Base-by-base conservation (phyloP, 2,113 vertebrate genomes). In the Passer domesticus region DNA sequence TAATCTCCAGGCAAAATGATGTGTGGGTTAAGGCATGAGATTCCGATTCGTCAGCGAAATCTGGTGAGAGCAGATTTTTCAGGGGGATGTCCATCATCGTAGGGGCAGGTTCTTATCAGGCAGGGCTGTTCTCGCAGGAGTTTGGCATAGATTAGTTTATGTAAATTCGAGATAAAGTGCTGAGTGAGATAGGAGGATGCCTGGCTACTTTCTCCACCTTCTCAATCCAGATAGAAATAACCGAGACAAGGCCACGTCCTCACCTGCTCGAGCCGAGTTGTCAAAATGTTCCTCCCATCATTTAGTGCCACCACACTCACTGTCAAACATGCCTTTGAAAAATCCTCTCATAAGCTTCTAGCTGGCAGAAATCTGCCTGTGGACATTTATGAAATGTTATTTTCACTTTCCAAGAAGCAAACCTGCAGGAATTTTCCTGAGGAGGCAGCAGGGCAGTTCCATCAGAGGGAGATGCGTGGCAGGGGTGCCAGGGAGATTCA, bases 1-100 rank as follows among this genome's bases (percentile, higher is more conserved):
- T 95, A 86, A 94, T 90, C 92, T 96, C 72, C 83, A 92, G 93
- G 85, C 94, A 95, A 92, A 96, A 87, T 92, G 37, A 46, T 13
- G 28, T 79, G 80, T 90, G 92, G 90, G 88, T 80, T 88, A 80
- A 92, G 75, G 72, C 90, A 77, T 31, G 62, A 86, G 88, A 92
- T 90, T 93, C 75, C 25, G 13, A 88, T 67, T 90, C 3, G 64
- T 83, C 87, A 95, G 75, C 23, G 3, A 94, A 92, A 96, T 87
- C 69, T 59, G 44, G 52, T 39, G 84, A 79, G 89, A 92, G 58
- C 75, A 81, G 76, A 56, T 75, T 83, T 63, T 90, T 64, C 49
- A 58, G 87, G 50, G 73, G 60, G 52, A 81, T 52, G 76, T 95
- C 90, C 83, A 23, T 88, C 92, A 86, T 44, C 10, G 0, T 1